Evolutionary conservation across 2,797 vertebrate genomes (phyloP), one percentile per base, ranked within the genome.

Genomic region (Channa striata): DNA sequence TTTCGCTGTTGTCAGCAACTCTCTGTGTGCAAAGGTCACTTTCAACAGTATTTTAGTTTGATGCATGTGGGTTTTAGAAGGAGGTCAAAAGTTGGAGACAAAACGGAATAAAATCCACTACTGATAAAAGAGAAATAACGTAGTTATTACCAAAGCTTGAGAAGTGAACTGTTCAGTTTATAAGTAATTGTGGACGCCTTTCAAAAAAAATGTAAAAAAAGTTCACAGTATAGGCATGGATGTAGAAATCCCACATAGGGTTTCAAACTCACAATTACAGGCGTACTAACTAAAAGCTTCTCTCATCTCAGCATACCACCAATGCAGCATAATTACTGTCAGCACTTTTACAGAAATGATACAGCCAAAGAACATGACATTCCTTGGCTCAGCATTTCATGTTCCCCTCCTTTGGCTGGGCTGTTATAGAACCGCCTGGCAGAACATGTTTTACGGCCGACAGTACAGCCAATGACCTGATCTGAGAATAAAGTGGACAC

Each of bases 191-290:
- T 68, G 8, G 40, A 46, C 47, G 8, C 37, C 34, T 69, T 80
- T 58, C 20, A 63, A 39, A 39, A 16, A 44, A 37, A 74, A 54
- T 19, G 0, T 12, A 30, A 16, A 47, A 49, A 74, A 51, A 19
- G 0, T 10, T 30, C 25, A 30, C 19, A 34, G 11, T 34, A 37
- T 43, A 53, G 42, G 25, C 53, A 74, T 56, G 16, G 59, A 67
- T 40, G 64, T 66, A 20, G 21, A 69, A 67, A 70, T 56, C 21
- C 67, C 69, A 61, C 61, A 57, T 3, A 50, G 58, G 63, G 20
- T 36, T 80, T n/a, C 68, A 79, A 46, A 54, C 46, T 69, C 53
- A 44, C 62, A 80, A 90, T 89, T 86, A 88, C 83, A 88, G 83
- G 82, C 59, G 62, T 13, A 63, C 70, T 81, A 83, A 89, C 87